Evolutionary conservation across 2,888 invertebrate species (phyloP), one percentile per base, ranked within the genome.

Genomic region (Cephus sareptanus): DNA sequence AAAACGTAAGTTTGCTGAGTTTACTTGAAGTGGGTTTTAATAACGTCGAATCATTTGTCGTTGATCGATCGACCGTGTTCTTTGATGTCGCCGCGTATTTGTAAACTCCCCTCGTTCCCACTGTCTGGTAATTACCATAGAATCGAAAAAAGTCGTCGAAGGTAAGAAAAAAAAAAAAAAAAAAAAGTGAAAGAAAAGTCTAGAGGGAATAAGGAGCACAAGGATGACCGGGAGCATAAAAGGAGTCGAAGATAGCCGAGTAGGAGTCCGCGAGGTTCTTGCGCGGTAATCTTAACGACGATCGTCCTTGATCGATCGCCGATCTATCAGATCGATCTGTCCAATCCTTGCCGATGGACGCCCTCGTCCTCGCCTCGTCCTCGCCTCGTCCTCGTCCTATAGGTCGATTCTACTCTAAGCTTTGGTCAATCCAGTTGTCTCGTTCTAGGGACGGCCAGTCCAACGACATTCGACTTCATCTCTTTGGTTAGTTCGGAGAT

Each of bases 391-490:
- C 56, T 23, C 23, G 23, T 56, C 56, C 15, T 4, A 56, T 23
- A 23, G 23, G 56, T 56, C 9, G 56, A 56, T 23, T 56, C 23
- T 9, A 0, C 56, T 1, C 6, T 23, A 23, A 23, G 23, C 56
- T 56, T 56, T 23, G 15, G 56, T 56, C 56, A 56, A 23, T 56
- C 56, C 56, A 23, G 56, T 23, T 23, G 56, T 56, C 56, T 6
- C 56, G 56, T 56, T 9, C 56, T 56, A 23, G 56, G 56, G 23
- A 23, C 6, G 23, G 56, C 56, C 23, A 56, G 9, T 56, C 80
- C 78, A 84, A 86, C 84, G 85, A 81, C 81, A 82, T 83, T 87
- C 87, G 87, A 88, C 86, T 88, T 86, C 84, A 84, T 83, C 85
- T 86, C 88, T 86, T 86, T 85, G 80, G 80, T 80, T 76, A 77